These are phyloP conservation scores for Deilephila porcellus DNA, from an alignment of 2,888 invertebrate species.

Conservation along the genomic window DNA sequence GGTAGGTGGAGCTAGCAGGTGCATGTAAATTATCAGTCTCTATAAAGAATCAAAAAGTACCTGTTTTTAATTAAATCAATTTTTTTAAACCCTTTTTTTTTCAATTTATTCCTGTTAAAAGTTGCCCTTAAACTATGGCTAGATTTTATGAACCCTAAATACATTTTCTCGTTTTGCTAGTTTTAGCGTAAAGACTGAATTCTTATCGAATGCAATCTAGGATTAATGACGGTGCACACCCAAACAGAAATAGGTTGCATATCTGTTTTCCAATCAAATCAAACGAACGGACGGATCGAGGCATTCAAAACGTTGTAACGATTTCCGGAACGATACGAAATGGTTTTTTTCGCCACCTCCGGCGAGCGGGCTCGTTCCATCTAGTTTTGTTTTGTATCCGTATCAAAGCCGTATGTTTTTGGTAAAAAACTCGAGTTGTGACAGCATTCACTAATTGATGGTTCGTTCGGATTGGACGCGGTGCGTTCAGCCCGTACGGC, in stretches of 20 bases:
- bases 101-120: no score
- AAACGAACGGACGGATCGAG: conserved; percentile 57
- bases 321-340: conserved; percentile 63
- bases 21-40: not conserved
- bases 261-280: conserved; percentile 63
- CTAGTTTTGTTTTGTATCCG: conserved; percentile 64
- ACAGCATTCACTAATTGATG: conserved; percentile 80
- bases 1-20: not conserved
- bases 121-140: no score
- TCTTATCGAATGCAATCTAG: conserved; percentile 20
- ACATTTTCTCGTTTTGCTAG: not conserved
- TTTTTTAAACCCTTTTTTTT: no score
- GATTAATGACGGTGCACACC: conserved; percentile 34
- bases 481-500: conserved; percentile 50
- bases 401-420: conserved; percentile 73
- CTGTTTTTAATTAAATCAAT: not conserved
- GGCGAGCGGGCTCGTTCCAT: conserved; percentile 54
- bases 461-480: conserved; percentile 67
- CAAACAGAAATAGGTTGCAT: conserved; percentile 40
- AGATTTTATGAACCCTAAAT: no score
- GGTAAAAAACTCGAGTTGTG: conserved; percentile 67
- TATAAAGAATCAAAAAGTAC: not conserved
- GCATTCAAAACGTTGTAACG: conserved; percentile 72
- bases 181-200: not conserved
- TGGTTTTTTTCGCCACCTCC: conserved; percentile 69